Evolutionary conservation across 2,113 vertebrate genomes (phyloP), one percentile per base, ranked within the genome.

Genomic region (Siphamia tubifer): DNA sequence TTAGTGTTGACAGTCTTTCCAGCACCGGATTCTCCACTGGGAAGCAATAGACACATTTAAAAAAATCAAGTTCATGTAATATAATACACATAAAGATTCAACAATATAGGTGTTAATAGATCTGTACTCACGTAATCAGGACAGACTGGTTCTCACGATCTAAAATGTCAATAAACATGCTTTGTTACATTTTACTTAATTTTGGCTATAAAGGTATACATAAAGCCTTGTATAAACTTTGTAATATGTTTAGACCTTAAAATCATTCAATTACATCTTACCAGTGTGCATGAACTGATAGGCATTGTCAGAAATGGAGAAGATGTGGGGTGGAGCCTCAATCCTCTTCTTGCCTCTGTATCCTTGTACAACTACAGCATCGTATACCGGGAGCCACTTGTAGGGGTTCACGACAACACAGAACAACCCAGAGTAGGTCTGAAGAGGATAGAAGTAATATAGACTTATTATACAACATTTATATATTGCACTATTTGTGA

Each of bases 1-100:
- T 95, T 95, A 0, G 93, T 95, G 66, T 95, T 95, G 73, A 95
- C 94, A 81, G 94, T 95, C 90, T 95, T 95, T 56, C 94, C 94
- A 0, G 94, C 95, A 48, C 95, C 94, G 0, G 94, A 95, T 95
- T 96, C 94, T 93, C 94, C 94, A 0, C 94, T 95, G 51, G 27
- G 15, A n/a, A 54, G 15, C 38, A 38, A 20, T 2, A 49, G 1
- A 57, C 38, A 30, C 43, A 75, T 88, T 85, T 3, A 19, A 11
- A 6, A 27, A 32, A 0, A 35, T 25, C 35, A 16, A 16, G n/a
- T 11, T 45, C 20, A 8, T 2, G 15, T 23, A 47, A 0, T 7
- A 13, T 43, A 11, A 1, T 16, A 54, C 79, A 80, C 40, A 31
- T 24, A 9, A n/a, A n/a, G n/a, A n/a, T 9, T 43, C 24, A 48